Evolutionary conservation across 64 coral and sea anemone species (phyloP), one percentile per base, ranked within the genome.

Genomic region (Actinia tenebrosa): DNA sequence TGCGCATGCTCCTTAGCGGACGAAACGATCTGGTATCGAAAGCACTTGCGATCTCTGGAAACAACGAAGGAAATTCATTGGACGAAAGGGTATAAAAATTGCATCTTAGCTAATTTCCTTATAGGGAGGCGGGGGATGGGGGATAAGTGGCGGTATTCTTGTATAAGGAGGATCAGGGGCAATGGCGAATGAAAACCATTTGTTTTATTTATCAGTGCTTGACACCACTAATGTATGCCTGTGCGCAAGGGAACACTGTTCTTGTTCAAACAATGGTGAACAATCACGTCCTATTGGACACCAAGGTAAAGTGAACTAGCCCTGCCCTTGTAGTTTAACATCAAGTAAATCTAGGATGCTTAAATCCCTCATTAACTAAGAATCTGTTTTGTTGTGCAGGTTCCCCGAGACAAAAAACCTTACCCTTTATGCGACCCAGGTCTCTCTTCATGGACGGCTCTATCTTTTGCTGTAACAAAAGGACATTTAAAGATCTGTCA

Each of bases 201-300:
- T 75, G 69, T 75, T 30, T 75, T 75, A 7, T 42, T 75, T 10
- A 37, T 10, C 15, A 96, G 91, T 91, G 94, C 10, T 84, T 96
- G 88, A 93, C 94, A 80, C 91, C 91, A 22, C 44, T 96, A 47
- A 96, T 96, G 94, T 93, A 93, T 79, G 91, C 94, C 79, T 96
- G 94, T 56, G 84, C 61, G 11, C 79, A 96, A 60, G 94, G 88
- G 5, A 83, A 96, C 80, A 64, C 89, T 53, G 86, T 61, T 42
- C 86, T 96, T 42, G 94, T 93, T 14, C 87, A 83, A 46, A 59
- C 82, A 22, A 46, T 96, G 58, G 56, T 96, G 13, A 91, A 93
- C 16, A 83, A 82, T 52, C 91, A 96, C 56, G 88, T 87, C 16
- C 84, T 90, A 22, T 60, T 96, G 45, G 91, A 96, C 69, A 85